Conservation (phyloP, 1,140 invertebrate genomes). For the Penaeus vannamei region DNA sequence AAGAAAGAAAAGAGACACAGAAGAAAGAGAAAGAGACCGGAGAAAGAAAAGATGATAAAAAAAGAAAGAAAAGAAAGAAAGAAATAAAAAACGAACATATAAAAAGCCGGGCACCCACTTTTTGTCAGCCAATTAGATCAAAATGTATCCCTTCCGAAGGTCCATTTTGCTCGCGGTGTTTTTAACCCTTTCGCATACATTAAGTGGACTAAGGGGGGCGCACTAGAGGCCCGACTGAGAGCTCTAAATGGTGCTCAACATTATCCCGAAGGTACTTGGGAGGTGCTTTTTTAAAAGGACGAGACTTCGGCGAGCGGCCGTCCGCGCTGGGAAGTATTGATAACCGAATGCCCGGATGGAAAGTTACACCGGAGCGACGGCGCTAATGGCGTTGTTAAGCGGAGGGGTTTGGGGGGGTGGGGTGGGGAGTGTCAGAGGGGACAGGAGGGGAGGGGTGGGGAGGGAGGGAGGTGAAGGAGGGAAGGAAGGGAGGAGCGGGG, state of each 20-base stretch:
- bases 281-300: neutral
- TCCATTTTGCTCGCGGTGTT: slow-evolving; percentile 33
- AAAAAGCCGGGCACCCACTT: slow-evolving; percentile 34
- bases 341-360: too few species aligned
- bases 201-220: slow-evolving; percentile 32
- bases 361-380: too few species aligned
- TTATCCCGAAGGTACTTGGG: slow-evolving; percentile 37
- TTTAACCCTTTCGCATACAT: slow-evolving; percentile 37
- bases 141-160: slow-evolving; percentile 51
- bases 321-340: too few species aligned
- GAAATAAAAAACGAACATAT: slow-evolving; percentile 14
- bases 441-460: too few species aligned
- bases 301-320: too few species aligned
- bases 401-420: neutral
- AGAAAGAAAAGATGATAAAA: too few species aligned
- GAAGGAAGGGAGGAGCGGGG: too few species aligned
- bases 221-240: neutral
- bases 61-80: too few species aligned
- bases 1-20: neutral
- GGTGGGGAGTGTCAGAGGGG: too few species aligned
- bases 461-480: too few species aligned
- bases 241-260: slow-evolving; percentile 47
- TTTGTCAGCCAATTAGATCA: slow-evolving; percentile 60
- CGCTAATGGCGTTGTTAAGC: neutral
- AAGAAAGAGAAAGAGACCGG: neutral